A percentile compares a stretch with the other conserved stretches of the same genome.
Evolutionary conservation across 2,113 vertebrate species (phyloP).

Genomic region (Zapus hudsonius): DNA sequence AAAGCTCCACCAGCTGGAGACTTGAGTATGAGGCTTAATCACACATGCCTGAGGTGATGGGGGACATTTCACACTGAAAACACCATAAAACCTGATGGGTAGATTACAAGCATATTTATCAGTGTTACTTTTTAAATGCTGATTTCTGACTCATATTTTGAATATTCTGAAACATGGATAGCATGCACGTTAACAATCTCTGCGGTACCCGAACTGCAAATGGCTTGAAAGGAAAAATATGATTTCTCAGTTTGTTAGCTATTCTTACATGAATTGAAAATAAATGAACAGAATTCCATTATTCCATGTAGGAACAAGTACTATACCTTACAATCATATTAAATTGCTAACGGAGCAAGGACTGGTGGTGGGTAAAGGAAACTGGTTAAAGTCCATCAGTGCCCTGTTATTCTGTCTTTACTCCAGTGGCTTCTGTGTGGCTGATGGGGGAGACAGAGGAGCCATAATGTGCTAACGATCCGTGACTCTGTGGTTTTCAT

Average conservation of each 20-base stretch:
- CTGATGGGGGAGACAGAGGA: background rate
- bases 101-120: background rate
- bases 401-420: background rate
- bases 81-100: background rate
- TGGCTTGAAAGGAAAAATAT: conserved; percentile 46
- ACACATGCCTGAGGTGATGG: no score
- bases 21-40: no score
- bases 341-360: background rate
- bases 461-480: background rate
- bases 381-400: background rate
- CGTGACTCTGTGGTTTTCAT: background rate
- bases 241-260: conserved; percentile 1
- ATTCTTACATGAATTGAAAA: conserved; percentile 53
- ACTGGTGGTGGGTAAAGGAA: background rate
- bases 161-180: background rate
- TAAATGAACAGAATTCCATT: conserved; percentile 30
- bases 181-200: background rate
- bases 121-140: background rate
- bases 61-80: no score
- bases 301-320: background rate
- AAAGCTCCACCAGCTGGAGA: no score
- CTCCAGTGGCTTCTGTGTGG: background rate
- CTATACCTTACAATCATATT: background rate
- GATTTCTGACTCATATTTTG: background rate
- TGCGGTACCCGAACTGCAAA: conserved; percentile 7